Base-by-base conservation (phyloP, 1,140 invertebrate genomes). In the Eueides isabella region DNA sequence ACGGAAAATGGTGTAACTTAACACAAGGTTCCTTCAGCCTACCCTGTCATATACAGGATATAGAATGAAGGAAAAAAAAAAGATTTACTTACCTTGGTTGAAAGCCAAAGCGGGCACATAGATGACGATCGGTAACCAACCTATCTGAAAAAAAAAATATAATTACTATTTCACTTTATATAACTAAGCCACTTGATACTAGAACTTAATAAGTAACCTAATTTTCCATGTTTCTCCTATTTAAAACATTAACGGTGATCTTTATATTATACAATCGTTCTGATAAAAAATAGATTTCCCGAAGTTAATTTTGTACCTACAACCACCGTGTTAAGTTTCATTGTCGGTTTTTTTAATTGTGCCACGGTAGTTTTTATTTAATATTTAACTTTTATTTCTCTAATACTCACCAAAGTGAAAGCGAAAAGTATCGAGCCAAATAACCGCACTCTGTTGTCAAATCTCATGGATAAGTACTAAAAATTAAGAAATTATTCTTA, bases 401-500 rank as follows among this genome's bases (percentile, higher is more conserved):
- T 93, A 23, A 30, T 63, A 63, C 95, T 95, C 90, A 97, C 96
- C 84, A 96, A 94, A 71, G 95, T 94, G 75, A 96, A 94, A 7
- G 95, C 94, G 81, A 97, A 97, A 11, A 97, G 92, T 6, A 95
- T 78, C 0, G 97, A 97, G 33, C 96, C 96, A 83, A 97, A 94
- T 1, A 96, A 85, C 64, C 97, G 92, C 1, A 97, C 95, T 74
- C 94, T 95, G 81, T 95, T 96, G 85, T 96, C 95, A 79, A 97
- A 98, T 80, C 97, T 94, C 86, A 94, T 93, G 82, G 98, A 97
- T 81, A 98, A 94, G 86, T 98, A 98, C 96, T 97, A 94, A 88
- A 93, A 92, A 81, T 65, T n/a, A 41, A 41, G 38, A 41, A 28
- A 71, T 48, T 28, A 28, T 61, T 61, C 7, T 33, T 11, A 33